phyloP scores from a whole-genome alignment of 2,797 vertebrate genomes.

The Anas flavirostris region DNA sequence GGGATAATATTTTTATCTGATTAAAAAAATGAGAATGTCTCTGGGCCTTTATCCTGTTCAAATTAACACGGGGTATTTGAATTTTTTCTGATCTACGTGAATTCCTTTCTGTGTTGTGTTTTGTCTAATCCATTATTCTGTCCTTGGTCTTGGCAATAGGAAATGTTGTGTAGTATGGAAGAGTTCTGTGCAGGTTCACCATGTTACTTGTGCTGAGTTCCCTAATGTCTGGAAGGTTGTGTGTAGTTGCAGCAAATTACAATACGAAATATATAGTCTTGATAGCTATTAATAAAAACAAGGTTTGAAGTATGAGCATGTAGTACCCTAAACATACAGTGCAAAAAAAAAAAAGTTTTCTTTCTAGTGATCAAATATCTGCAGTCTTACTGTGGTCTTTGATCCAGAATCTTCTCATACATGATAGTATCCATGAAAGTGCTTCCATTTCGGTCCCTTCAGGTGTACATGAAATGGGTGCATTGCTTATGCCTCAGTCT shows the following conservation, averaged over 20 bases:
- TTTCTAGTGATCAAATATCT: not conserved
- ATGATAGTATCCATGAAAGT: not conserved
- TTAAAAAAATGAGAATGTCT: not conserved
- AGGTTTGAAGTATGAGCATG: not conserved
- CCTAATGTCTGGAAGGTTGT: not conserved
- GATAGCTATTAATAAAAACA: not conserved
- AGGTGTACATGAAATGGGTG: not conserved
- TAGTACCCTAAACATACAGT: not conserved
- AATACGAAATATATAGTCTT: not conserved
- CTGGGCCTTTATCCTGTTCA: fast-evolving
- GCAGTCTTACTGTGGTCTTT: not conserved
- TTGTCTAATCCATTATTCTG: not conserved
- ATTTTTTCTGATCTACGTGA: not conserved
- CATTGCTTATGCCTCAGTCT: not conserved
- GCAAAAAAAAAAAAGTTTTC: not conserved
- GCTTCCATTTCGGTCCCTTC: not conserved
- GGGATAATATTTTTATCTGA: not conserved
- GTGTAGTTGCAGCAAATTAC: not conserved
- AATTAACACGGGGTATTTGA: not conserved
- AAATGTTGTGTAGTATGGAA: not conserved
- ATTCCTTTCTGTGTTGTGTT: not conserved
- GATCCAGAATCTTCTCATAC: not conserved
- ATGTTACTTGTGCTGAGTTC: not conserved
- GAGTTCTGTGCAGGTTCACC: not conserved
- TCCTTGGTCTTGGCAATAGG: not conserved